A percentile compares a stretch with the other conserved stretches of the same genome.
These are phyloP conservation scores for Heliconius congener DNA, from an alignment of 1,140 invertebrate genomes.

Conservation along the genomic window DNA sequence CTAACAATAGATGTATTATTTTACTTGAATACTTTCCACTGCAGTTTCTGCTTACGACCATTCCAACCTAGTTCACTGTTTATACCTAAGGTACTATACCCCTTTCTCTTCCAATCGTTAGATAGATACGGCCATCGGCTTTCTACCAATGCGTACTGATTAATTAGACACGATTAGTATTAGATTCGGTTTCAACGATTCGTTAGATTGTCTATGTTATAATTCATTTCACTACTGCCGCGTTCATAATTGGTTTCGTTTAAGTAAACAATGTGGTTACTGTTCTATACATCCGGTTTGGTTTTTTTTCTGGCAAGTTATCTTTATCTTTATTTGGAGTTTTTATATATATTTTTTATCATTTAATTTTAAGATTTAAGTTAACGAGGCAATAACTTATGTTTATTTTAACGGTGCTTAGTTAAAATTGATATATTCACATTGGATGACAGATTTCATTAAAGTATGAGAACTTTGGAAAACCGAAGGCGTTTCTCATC, in stretches of 20 bases:
- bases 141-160: constrained; percentile 78
- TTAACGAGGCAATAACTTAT: background rate
- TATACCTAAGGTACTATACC: constrained; percentile 64
- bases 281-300: background rate
- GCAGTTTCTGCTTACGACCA: constrained; percentile 58
- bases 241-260: constrained; percentile 16
- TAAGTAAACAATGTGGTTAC: constrained; percentile 35
- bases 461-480: background rate
- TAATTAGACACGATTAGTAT: constrained; percentile 77
- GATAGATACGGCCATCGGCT: constrained; percentile 66
- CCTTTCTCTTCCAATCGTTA: constrained; percentile 74
- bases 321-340: background rate
- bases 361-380: background rate
- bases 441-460: background rate
- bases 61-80: constrained; percentile 61
- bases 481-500: background rate
- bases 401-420: background rate
- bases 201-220: constrained; percentile 8
- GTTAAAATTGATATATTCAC: background rate
- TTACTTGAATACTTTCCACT: constrained; percentile 53
- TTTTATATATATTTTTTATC: no score
- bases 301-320: background rate
- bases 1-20: constrained; percentile 47
- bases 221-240: constrained; percentile 1
- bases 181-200: constrained; percentile 44